phyloP scores from a whole-genome alignment of 1,140 invertebrate species.

The Cryptotermes secundus region DNA sequence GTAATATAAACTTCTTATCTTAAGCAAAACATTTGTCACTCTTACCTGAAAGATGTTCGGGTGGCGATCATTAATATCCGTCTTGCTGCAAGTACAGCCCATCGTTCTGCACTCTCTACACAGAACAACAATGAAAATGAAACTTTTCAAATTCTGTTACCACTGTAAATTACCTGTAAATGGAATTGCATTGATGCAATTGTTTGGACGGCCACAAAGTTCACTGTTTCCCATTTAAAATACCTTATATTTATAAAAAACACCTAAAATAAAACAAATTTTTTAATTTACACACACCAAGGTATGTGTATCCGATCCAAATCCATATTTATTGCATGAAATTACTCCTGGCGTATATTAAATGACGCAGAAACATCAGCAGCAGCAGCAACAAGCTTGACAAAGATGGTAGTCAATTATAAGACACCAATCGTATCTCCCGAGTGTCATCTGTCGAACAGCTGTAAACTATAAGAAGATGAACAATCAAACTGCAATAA shows the following conservation, averaged over 20 bases:
- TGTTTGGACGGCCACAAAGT: not conserved
- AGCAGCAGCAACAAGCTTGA: not conserved
- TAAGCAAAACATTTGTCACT: not conserved
- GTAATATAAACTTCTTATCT: not conserved
- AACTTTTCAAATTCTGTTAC: not conserved
- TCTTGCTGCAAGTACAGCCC: constrained; percentile 83
- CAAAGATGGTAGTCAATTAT: not conserved
- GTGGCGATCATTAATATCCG: constrained; percentile 72
- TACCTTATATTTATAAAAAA: not conserved
- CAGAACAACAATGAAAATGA: not conserved
- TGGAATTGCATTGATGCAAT: not conserved
- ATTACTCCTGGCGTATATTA: not conserved
- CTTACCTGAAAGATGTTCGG: constrained; percentile 64
- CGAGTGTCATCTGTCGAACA: not conserved
- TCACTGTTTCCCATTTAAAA: not conserved
- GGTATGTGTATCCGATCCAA: not conserved
- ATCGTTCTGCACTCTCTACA: constrained; percentile 49
- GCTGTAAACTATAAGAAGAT: not conserved
- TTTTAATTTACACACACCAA: not conserved
- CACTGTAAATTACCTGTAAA: not conserved
- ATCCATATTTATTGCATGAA: constrained; percentile 4
- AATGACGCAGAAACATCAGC: not conserved
- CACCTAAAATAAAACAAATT: not conserved
- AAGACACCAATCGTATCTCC: not conserved
- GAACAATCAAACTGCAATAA: not conserved